Conservation (phyloP, 2,113 vertebrate genomes). For the Thunnus maccoyii region DNA sequence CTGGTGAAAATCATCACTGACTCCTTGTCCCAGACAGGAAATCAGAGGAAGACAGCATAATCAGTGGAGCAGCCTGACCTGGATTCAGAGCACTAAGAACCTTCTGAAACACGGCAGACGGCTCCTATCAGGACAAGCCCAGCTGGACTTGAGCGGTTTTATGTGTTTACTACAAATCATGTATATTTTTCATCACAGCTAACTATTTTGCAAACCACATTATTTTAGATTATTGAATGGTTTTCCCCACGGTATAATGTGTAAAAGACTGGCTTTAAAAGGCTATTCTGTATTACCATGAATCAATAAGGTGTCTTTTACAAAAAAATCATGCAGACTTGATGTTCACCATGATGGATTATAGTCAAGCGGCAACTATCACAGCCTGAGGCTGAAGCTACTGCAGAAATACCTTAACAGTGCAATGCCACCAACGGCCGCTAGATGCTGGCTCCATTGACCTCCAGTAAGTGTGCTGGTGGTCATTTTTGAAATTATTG, state of each 20-base stretch:
- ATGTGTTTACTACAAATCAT: neutral
- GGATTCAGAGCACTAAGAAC: slow-evolving; percentile 46
- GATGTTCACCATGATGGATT: neutral
- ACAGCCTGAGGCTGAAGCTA: too few species aligned
- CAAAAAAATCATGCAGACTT: neutral
- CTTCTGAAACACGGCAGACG: slow-evolving; percentile 45
- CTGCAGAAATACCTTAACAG: too few species aligned
- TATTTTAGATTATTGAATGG: neutral
- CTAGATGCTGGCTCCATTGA: too few species aligned
- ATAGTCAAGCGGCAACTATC: too few species aligned
- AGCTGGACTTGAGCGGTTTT: neutral
- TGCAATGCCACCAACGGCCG: too few species aligned
- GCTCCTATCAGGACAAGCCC: slow-evolving; percentile 26
- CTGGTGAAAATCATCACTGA: slow-evolving; percentile 74
- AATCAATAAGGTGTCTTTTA: neutral
- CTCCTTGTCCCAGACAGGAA: slow-evolving; percentile 76
- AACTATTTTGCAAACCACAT: neutral
- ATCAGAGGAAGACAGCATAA: slow-evolving; percentile 71
- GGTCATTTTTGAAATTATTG: too few species aligned
- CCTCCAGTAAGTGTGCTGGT: too few species aligned
- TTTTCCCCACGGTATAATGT: too few species aligned
- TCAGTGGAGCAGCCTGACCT: slow-evolving; percentile 75
- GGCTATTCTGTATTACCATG: neutral
- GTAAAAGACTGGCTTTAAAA: neutral
- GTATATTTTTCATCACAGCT: neutral